Conservation (phyloP, 1,140 invertebrate genomes). For the Listronotus oregonensis region DNA sequence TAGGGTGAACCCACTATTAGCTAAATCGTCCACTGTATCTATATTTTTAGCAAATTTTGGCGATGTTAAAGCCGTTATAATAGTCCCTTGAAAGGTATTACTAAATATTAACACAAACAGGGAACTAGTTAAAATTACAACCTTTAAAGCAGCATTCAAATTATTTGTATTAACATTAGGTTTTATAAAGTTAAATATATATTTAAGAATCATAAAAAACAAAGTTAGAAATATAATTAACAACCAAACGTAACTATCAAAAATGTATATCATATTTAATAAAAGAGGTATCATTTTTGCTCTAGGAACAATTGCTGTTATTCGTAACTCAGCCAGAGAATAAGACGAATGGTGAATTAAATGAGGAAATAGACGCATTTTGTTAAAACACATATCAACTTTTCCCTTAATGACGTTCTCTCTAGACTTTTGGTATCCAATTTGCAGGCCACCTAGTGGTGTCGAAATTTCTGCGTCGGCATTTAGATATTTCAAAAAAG, state of each 20-base stretch:
- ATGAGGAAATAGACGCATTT: conserved; percentile 1
- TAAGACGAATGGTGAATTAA: conserved; percentile 4
- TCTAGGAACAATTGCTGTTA: conserved; percentile 11
- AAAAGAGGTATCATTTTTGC: conserved; percentile 4
- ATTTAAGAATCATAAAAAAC: neutral
- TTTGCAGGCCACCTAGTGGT: neutral
- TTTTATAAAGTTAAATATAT: neutral
- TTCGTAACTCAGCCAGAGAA: neutral
- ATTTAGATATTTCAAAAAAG: conserved; percentile 16
- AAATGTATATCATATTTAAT: conserved; percentile 10
- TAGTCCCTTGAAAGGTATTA: conserved; percentile 20
- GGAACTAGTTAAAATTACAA: conserved; percentile 1
- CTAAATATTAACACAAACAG: conserved; percentile 6
- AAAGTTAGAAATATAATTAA: conserved; percentile 10
- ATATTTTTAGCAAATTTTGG: conserved; percentile 22
- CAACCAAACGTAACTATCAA: conserved; percentile 18
- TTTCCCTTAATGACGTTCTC: neutral
- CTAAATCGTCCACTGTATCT: conserved; percentile 17
- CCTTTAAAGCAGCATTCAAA: neutral
- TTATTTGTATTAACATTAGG: neutral
- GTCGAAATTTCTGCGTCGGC: conserved; percentile 1
- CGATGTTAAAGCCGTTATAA: conserved; percentile 19
- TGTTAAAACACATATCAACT: conserved; percentile 14
- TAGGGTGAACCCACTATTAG: neutral
- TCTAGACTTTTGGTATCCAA: neutral